Evolutionary conservation across 2,797 vertebrate genomes (phyloP), one percentile per base, ranked within the genome.

Genomic region (Sebastes minor): DNA sequence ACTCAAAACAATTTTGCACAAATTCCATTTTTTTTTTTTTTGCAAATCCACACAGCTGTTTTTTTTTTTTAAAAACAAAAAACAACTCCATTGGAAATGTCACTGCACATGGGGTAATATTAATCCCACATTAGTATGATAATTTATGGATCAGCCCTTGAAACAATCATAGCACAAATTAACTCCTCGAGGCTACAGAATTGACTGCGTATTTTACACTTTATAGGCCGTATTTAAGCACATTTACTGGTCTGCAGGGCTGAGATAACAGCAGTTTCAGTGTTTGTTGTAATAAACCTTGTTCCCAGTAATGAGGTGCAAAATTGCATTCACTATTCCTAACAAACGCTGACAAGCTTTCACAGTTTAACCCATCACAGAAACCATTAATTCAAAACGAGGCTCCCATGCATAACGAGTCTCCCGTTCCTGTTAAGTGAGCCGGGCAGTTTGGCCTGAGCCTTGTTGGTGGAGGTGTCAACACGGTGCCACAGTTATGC

Each of bases 401-500:
- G 81, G 75, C 86, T 81, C 80, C 70, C 86, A 82, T 84, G 92
- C 84, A 90, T 91, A 92, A 93, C 86, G 91, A 85, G 65, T 93
- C 88, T 91, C 86, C 64, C 78, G 52, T 77, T 87, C 84, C 85
- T 92, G 92, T 92, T 74, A 93, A 94, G 92, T 94, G 92, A 89
- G 94, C 91, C 86, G 27, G 70, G 83, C 88, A 83, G 88, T 93
- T 89, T 91, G 87, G 84, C 77, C 88, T 72, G 66, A 82, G 86
- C 57, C 83, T 83, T 72, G 78, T 74, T 30, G 82, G 69, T 9
- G 10, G 78, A 91, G 84, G 90, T 93, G 93, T 95, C 80, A 84
- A 83, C 76, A 18, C 52, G 79, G 80, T 83, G 88, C 81, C 76
- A 67, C 22, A 61, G 79, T 86, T 66, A 88, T 86, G 79, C 83